phyloP scores from a whole-genome alignment of 2,113 vertebrate species.

The Ochotona curzoniae region DNA sequence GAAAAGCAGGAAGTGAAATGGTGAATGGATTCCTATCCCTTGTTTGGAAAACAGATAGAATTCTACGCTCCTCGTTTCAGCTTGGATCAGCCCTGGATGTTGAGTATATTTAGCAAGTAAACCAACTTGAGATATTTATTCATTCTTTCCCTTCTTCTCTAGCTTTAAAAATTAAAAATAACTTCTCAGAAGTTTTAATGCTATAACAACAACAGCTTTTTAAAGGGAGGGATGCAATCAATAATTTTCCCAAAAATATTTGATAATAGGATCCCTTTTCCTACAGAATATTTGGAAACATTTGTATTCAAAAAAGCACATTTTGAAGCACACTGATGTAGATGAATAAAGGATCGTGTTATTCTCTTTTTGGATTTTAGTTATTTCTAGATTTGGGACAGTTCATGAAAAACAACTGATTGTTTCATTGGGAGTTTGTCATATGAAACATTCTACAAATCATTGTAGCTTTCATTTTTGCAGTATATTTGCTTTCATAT shows the following conservation, averaged over 20 bases:
- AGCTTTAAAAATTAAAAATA: no score
- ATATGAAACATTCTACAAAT: neutral
- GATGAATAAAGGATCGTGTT: neutral
- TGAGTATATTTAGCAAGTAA: no score
- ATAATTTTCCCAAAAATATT: neutral
- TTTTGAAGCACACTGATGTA: neutral
- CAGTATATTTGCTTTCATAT: neutral
- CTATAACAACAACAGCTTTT: neutral
- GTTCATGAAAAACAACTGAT: neutral
- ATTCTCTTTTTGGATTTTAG: neutral
- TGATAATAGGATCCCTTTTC: neutral
- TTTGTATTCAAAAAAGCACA: neutral
- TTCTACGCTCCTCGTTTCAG: no score
- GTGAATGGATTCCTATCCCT: no score
- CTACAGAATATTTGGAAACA: neutral
- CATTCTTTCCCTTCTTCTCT: no score
- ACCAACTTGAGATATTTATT: no score
- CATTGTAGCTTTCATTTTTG: constrained; percentile 23
- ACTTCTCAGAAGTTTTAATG: neutral
- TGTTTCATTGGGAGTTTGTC: neutral
- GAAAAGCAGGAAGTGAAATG: no score
- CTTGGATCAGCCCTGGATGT: no score
- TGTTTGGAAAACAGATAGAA: no score
- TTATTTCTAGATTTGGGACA: neutral
- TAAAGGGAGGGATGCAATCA: neutral